Evolutionary conservation across 2,888 invertebrate genomes (phyloP).

Genomic region (Archips crataeganus): DNA sequence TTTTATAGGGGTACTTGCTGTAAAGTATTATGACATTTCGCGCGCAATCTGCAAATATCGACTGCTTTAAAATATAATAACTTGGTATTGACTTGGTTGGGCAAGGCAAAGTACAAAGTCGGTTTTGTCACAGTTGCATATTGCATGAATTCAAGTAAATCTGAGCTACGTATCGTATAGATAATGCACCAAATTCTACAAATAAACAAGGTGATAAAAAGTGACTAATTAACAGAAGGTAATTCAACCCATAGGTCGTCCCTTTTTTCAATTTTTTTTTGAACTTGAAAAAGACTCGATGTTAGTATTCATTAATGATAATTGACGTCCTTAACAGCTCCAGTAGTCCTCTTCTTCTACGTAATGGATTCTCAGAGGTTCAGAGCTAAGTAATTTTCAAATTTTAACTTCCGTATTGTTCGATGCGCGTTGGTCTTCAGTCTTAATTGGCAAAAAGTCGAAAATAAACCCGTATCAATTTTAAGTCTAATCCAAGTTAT

Average conservation of each 20-base stretch:
- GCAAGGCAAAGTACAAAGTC: neutral
- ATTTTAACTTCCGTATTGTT: neutral
- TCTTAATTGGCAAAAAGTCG: neutral
- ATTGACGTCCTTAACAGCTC: neutral
- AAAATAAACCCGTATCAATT: neutral
- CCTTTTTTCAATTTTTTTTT: too few species aligned
- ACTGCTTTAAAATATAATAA: slow-evolving; percentile 42
- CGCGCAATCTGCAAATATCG: slow-evolving; percentile 57
- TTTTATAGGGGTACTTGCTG: slow-evolving; percentile 64
- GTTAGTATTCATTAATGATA: neutral
- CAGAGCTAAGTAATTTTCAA: too few species aligned
- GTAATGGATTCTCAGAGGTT: too few species aligned
- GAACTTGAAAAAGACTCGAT: too few species aligned
- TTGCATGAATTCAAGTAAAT: neutral
- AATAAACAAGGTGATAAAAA: too few species aligned
- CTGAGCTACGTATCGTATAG: neutral
- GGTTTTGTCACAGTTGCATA: neutral
- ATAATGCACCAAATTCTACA: neutral
- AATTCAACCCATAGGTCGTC: too few species aligned
- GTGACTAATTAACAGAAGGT: too few species aligned
- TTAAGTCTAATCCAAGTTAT: neutral
- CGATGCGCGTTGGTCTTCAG: neutral
- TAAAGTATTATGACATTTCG: slow-evolving; percentile 62
- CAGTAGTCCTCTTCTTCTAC: neutral
- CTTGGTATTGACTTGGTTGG: neutral